Evolutionary conservation across 2,888 invertebrate genomes (phyloP).

Genomic region (Sinopyrophorus schimmeli): DNA sequence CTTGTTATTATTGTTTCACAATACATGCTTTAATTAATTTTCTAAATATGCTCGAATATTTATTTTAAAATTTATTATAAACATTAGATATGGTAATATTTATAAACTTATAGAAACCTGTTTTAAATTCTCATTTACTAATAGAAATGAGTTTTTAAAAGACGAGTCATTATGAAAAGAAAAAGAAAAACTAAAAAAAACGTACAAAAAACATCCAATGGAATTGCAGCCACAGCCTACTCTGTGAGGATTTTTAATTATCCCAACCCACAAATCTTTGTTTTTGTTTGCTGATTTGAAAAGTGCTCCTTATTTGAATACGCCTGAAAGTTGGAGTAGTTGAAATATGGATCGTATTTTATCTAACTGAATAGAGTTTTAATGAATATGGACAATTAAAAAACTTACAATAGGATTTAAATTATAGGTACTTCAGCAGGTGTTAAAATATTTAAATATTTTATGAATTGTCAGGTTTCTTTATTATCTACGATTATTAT

Average conservation of each 20-base stretch:
- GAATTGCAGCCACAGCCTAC: constrained; percentile 43
- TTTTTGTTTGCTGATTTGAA: constrained; percentile 52
- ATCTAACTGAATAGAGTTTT: constrained; percentile 22
- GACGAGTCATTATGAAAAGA: constrained; percentile 10
- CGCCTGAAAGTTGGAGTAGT: constrained; percentile 37
- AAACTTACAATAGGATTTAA: no score
- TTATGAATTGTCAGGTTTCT: no score
- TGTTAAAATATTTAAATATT: no score
- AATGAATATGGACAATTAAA: constrained; percentile 25
- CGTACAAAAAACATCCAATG: constrained; percentile 44
- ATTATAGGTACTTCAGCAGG: no score
- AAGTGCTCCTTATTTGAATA: constrained; percentile 46
- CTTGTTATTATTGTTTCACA: no score
- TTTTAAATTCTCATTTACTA: constrained; percentile 21
- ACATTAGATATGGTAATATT: no score
- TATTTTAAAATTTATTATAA: no score
- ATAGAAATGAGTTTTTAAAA: constrained; percentile 13
- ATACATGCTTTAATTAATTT: no score
- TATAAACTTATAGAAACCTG: no score
- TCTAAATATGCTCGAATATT: neutral
- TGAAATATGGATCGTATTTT: constrained; percentile 44
- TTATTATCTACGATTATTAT: no score
- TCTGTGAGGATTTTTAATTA: constrained; percentile 55
- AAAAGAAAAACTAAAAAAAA: constrained; percentile 23
- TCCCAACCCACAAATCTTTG: constrained; percentile 54